These are phyloP conservation scores for Phragmatobia fuliginosa DNA, from an alignment of 2,888 invertebrate genomes.

Conservation along the genomic window DNA sequence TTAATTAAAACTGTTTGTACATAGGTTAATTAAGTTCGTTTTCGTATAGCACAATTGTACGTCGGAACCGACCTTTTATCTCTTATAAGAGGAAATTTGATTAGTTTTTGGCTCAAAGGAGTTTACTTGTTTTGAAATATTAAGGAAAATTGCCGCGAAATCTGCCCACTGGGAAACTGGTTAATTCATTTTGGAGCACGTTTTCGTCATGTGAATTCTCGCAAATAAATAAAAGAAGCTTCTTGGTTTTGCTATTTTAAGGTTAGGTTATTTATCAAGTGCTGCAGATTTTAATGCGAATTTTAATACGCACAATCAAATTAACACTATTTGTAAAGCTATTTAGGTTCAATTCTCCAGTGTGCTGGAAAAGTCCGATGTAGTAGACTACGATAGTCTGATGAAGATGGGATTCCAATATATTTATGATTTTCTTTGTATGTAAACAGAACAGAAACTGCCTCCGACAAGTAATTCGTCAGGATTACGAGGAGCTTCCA, in stretches of 20 bases:
- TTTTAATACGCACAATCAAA: no score
- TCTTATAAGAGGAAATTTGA: constrained; percentile 26
- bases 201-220: background rate
- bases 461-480: no score
- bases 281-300: no score
- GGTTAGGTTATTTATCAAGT: no score
- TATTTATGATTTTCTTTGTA: no score
- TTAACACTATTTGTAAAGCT: no score
- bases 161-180: constrained; percentile 5
- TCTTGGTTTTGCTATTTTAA: background rate
- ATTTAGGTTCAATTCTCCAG: no score
- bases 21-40: constrained; percentile 14
- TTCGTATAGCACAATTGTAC: constrained; percentile 18
- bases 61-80: constrained; percentile 17
- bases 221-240: background rate
- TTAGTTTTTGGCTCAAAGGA: constrained; percentile 24
- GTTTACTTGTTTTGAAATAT: constrained; percentile 19
- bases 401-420: no score
- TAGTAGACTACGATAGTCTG: no score
- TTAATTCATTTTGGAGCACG: background rate
- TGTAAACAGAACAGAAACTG: no score
- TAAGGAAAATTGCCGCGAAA: constrained; percentile 15
- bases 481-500: no score
- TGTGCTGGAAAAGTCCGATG: no score
- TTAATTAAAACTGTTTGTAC: constrained; percentile 17